phyloP scores from a whole-genome alignment of 1,140 invertebrate species.

The Papilio xuthus region DNA sequence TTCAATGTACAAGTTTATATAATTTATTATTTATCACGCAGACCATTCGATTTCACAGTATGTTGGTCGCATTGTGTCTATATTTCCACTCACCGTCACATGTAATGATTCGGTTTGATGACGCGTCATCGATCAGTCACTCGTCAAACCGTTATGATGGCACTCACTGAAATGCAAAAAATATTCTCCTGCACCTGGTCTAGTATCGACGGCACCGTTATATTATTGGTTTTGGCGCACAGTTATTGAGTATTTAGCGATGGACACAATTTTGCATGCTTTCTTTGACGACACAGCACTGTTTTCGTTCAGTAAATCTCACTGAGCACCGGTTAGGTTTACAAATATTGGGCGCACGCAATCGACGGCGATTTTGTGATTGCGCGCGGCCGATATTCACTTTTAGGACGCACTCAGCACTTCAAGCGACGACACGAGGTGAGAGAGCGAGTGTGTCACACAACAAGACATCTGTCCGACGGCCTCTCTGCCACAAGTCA shows the following conservation, averaged over 20 bases:
- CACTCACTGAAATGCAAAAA: constrained; percentile 84
- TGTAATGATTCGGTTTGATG: constrained; percentile 84
- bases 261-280: constrained; percentile 82
- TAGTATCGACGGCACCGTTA: constrained; percentile 84
- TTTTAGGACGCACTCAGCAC: constrained; percentile 79
- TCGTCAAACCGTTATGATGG: constrained; percentile 71
- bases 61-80: constrained; percentile 59
- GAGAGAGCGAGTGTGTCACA: constrained; percentile 79
- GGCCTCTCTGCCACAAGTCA: constrained; percentile 42
- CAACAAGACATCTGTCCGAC: constrained; percentile 44
- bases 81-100: constrained; percentile 85
- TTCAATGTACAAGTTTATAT: constrained; percentile 61
- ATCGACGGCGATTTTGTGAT: constrained; percentile 42
- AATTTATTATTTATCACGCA: constrained; percentile 56
- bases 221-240: constrained; percentile 83
- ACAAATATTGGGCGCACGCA: constrained; percentile 55
- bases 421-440: constrained; percentile 78
- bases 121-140: constrained; percentile 57
- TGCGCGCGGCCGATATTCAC: constrained; percentile 63
- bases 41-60: constrained; percentile 63
- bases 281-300: constrained; percentile 79
- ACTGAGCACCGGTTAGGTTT: constrained; percentile 77
- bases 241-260: constrained; percentile 82
- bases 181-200: constrained; percentile 83
- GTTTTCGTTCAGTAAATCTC: constrained; percentile 77